These are phyloP conservation scores for Luperina nickerlii DNA, from an alignment of 2,888 invertebrate genomes.

Conservation along the genomic window DNA sequence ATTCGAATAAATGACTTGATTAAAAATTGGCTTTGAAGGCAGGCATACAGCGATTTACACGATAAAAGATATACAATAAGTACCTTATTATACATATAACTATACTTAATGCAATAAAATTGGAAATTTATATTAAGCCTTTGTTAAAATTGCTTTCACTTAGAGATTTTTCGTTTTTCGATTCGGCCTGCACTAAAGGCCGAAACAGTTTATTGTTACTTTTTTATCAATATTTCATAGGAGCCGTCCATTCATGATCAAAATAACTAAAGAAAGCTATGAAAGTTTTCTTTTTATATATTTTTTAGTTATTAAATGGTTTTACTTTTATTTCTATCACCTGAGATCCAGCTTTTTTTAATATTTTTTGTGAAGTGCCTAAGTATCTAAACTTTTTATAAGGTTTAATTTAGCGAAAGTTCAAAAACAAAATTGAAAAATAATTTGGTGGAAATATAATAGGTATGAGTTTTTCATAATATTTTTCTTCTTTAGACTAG, in stretches of 20 bases:
- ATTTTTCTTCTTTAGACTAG: background rate
- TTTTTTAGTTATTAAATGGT: background rate
- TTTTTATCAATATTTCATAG: conserved; percentile 13
- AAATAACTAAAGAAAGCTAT: conserved; percentile 8
- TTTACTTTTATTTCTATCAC: conserved; percentile 5
- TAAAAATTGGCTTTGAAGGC: background rate
- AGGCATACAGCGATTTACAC: background rate
- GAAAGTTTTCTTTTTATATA: background rate
- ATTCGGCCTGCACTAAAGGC: background rate
- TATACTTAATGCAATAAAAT: background rate
- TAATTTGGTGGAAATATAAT: background rate
- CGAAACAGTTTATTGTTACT: conserved; percentile 2
- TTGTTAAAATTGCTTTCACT: conserved; percentile 15
- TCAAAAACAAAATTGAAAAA: background rate
- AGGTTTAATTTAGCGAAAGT: background rate
- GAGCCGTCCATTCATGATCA: conserved; percentile 14
- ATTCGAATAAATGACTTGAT: background rate
- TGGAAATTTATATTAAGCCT: background rate
- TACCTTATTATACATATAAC: background rate
- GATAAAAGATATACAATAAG: background rate
- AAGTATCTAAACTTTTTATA: background rate
- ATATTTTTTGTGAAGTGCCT: background rate
- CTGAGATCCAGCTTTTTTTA: background rate
- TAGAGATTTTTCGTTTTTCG: background rate
- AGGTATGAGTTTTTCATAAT: background rate